These are phyloP conservation scores for Ochotona curzoniae DNA, from an alignment of 2,113 vertebrate genomes.

Conservation along the genomic window DNA sequence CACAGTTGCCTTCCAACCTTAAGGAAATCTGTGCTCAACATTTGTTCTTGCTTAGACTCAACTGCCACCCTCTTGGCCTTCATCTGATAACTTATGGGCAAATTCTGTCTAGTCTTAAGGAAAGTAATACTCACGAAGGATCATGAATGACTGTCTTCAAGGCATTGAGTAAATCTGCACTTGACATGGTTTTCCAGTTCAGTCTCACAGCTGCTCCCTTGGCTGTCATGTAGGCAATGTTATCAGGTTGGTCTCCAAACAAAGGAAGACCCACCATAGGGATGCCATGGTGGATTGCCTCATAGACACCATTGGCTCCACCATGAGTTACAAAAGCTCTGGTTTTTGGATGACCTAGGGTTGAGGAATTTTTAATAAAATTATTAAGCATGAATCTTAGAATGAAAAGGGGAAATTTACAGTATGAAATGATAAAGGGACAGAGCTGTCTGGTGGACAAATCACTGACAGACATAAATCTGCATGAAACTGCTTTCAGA, in stretches of 20 bases:
- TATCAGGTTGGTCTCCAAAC: slow-evolving; percentile 89
- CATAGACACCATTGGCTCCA: slow-evolving; percentile 91
- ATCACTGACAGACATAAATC: neutral
- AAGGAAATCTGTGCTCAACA: no score
- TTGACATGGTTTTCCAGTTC: slow-evolving; percentile 83
- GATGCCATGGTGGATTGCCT: slow-evolving; percentile 89
- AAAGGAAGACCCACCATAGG: slow-evolving; percentile 90
- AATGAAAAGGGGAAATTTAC: neutral
- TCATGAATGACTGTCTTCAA: slow-evolving; percentile 88
- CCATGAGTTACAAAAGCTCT: slow-evolving; percentile 91
- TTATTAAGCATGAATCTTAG: fast-evolving
- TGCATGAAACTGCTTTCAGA: no score
- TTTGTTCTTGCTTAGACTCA: no score
- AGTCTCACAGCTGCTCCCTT: slow-evolving; percentile 87
- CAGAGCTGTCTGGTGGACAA: neutral
- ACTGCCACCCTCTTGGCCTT: neutral
- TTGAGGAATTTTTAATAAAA: neutral
- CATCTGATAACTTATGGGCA: neutral
- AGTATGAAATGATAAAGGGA: neutral
- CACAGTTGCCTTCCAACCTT: no score
- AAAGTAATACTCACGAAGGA: slow-evolving; percentile 85
- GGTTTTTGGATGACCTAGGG: slow-evolving; percentile 88
- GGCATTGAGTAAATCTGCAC: slow-evolving; percentile 85
- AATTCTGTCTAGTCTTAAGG: neutral
- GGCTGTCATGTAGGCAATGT: slow-evolving; percentile 85